Evolutionary conservation across 2,888 invertebrate species (phyloP), one percentile per base, ranked within the genome.

Genomic region (Hetaerina titia): DNA sequence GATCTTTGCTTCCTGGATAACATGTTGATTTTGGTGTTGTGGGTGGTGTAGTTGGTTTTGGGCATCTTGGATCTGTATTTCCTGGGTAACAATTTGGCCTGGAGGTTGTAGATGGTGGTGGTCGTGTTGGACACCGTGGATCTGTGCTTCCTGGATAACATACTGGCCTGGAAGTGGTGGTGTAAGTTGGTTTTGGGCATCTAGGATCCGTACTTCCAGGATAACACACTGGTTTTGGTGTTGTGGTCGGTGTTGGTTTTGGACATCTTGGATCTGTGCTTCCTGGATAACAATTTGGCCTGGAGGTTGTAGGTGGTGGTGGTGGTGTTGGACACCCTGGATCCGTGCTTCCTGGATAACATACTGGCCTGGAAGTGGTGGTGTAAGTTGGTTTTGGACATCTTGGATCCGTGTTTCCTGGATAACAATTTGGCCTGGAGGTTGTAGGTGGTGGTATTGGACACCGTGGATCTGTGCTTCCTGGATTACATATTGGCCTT

Each of bases 271-370:
- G 95, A 64, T 96, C 95, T 13, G 94, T 95, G 8, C 95, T 89
- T 25, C 95, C 95, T 1, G 95, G 95, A 60, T 95, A 95, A 95
- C 95, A 95, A 7, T 64, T 63, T 7, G 95, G 95, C 22, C n/a
- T 31, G 64, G 87, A 15, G 5, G 92, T 69, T 95, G 96, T 81
- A 0, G 96, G 95, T 25, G 95, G 45, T 94, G 95, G 88, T 0
- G 95, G 64, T 13, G 74, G 25, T 25, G 95, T 89, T 25, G 96
- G 96, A 90, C 96, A 96, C 45, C 96, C 95, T 1, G 96, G 96
- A 95, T 96, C 96, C 0, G 95, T 96, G 5, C 96, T 96, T 56
- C 97, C 97, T 5, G 96, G 96, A 90, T 96, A 96, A 95, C 96
- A 96, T 2, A 95, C 95, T 0, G 96, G 94, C 94, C 88, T 92